These are phyloP conservation scores for Scelioninae gen. 1 DNA, from an alignment of 2,888 invertebrate genomes.

Conservation along the genomic window DNA sequence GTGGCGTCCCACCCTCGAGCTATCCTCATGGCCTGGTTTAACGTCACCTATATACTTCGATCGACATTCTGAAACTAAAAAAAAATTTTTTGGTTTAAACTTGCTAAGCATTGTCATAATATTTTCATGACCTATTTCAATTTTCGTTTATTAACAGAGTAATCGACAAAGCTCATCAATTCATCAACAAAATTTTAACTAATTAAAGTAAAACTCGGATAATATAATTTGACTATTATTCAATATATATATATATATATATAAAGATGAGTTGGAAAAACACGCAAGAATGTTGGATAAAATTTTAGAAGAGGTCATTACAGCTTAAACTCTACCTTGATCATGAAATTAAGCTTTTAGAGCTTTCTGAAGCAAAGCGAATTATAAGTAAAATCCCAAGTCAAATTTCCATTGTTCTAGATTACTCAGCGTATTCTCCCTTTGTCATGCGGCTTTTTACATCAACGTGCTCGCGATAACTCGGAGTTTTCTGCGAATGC, in stretches of 20 bases:
- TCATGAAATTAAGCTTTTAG: constrained; percentile 67
- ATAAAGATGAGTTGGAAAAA: background rate
- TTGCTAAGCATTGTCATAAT: constrained; percentile 4
- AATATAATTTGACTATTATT: no score
- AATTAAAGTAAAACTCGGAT: no score
- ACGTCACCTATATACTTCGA: constrained; percentile 48
- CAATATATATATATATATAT: no score
- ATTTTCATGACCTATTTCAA: background rate
- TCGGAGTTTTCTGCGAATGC: constrained; percentile 49
- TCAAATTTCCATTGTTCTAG: constrained; percentile 61
- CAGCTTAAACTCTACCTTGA: constrained; percentile 59
- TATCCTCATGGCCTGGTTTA: constrained; percentile 66
- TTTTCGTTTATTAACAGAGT: no score
- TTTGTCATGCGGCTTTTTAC: constrained; percentile 58
- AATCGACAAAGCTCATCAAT: no score
- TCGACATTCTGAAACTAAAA: constrained; percentile 32
- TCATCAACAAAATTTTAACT: no score
- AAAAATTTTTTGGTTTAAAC: constrained; percentile 16
- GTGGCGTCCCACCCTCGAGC: constrained; percentile 64
- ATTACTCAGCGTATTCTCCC: constrained; percentile 60
- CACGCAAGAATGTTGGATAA: constrained; percentile 25
- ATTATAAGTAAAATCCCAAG: constrained; percentile 64
- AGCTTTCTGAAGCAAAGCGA: constrained; percentile 54
- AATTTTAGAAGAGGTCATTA: constrained; percentile 43
- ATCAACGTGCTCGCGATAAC: constrained; percentile 42